These are phyloP conservation scores for Barypeithes pellucidus DNA, from an alignment of 2,888 invertebrate genomes.

Conservation along the genomic window DNA sequence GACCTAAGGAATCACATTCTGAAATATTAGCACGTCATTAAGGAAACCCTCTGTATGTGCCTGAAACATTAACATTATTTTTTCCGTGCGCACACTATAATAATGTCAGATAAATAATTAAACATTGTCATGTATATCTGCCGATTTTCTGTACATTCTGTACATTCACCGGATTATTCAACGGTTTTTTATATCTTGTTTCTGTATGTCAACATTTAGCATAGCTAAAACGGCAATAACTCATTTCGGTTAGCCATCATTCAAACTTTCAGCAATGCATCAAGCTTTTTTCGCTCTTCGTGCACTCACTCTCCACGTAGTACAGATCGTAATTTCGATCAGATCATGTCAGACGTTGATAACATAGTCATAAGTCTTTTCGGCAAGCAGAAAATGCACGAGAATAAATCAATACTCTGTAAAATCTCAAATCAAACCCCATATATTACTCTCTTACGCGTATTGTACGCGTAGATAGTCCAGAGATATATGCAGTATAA, in stretches of 20 bases:
- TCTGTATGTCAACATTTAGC: no score
- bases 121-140: no score
- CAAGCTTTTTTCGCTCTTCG: constrained; percentile 7
- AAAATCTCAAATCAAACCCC: constrained; percentile 61
- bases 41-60: no score
- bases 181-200: no score
- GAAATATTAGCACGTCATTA: no score
- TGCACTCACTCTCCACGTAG: constrained; percentile 14
- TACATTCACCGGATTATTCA: no score
- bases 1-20: no score
- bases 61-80: no score
- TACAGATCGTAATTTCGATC: constrained; percentile 45
- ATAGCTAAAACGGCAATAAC: not conserved
- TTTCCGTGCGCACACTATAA: no score
- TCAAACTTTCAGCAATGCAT: constrained; percentile 7
- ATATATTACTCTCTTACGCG: constrained; percentile 52
- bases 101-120: no score
- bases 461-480: constrained; percentile 38
- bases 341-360: constrained; percentile 52
- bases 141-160: no score
- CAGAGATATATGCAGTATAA: constrained; percentile 37
- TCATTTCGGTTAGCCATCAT: constrained; percentile 17
- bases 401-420: constrained; percentile 61
- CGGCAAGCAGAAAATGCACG: constrained; percentile 58
- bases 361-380: constrained; percentile 59